These are phyloP conservation scores for Meloe dianella DNA, from an alignment of 2,888 invertebrate species.

Conservation along the genomic window DNA sequence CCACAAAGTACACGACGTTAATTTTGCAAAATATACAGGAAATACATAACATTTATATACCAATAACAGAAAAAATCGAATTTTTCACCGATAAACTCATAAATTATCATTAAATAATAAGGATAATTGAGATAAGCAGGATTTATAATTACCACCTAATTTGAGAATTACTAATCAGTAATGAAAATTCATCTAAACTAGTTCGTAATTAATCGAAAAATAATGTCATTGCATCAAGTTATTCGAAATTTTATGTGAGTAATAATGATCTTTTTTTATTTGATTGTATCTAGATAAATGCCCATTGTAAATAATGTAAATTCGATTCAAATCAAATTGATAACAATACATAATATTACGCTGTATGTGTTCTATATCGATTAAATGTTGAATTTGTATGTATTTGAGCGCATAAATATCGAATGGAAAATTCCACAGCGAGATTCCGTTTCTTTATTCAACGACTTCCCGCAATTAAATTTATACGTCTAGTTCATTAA, in stretches of 20 bases:
- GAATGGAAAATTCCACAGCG: slow-evolving; percentile 7
- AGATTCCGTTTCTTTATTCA: background rate
- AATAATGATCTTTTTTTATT: background rate
- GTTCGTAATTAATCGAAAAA: background rate
- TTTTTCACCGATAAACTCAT: slow-evolving; percentile 3
- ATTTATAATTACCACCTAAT: background rate
- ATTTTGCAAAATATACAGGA: background rate
- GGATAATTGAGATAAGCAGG: background rate
- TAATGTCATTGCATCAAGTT: background rate
- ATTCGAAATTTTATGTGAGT: background rate
- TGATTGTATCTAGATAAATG: background rate
- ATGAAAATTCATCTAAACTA: background rate
- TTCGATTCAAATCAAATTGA: slow-evolving; percentile 1
- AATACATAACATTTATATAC: background rate
- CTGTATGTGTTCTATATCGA: slow-evolving; percentile 1
- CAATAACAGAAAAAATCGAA: background rate
- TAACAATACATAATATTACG: background rate
- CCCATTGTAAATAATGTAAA: background rate
- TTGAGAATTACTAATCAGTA: background rate
- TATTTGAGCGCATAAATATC: background rate
- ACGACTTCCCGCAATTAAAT: background rate
- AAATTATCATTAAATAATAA: background rate
- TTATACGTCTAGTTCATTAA: background rate
- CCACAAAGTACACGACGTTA: background rate
- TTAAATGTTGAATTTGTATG: background rate